Base-by-base conservation (phyloP, 2,113 vertebrate genomes). In the Pyrgilauda ruficollis region DNA sequence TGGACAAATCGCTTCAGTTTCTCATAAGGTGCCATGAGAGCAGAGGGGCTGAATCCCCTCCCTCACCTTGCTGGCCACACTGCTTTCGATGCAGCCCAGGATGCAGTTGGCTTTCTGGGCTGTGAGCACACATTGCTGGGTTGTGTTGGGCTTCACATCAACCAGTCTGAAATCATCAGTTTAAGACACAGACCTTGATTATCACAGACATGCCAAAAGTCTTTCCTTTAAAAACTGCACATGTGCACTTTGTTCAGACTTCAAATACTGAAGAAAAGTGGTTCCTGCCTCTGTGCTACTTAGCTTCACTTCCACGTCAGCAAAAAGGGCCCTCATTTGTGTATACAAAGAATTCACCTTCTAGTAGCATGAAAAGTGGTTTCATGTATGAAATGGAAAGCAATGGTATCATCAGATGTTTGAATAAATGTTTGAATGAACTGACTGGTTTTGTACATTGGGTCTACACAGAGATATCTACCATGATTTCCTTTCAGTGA, bases 61-160 rank as follows among this genome's bases (percentile, higher is more conserved):
- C 10, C 20, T 67, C 1, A 0, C 11, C 16, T 37, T 74, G 46
- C 33, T 74, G 61, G 61, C 53, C 46, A 10, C 1, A 6, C 37
- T 46, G 46, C 13, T 53, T 67, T n/a, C 1, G 0, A 33, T 43
- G 26, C 18, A 43, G 49, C 18, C 41, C 27, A 90, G 56, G 56
- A 33, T 49, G 56, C 21, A 15, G 14, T 19, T 88, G 43, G 17
- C 41, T 63, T 55, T 72, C 75, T 79, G 58, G 35, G 49, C 58
- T 88, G 30, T 0, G 0, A 33, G 31, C 11, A 11, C 31, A 33
- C 27, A 3, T 56, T 33, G 22, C 35, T 11, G 6, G 56, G 27
- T 70, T 1, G 0, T 56, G 27, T 44, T 56, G 31, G 56, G 35
- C 27, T 70, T 77, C 31, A 37, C 5, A 8, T 49, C 49, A 37